Base-by-base conservation (phyloP, 2,888 invertebrate species). In the Himalopsyche tibetana region DNA sequence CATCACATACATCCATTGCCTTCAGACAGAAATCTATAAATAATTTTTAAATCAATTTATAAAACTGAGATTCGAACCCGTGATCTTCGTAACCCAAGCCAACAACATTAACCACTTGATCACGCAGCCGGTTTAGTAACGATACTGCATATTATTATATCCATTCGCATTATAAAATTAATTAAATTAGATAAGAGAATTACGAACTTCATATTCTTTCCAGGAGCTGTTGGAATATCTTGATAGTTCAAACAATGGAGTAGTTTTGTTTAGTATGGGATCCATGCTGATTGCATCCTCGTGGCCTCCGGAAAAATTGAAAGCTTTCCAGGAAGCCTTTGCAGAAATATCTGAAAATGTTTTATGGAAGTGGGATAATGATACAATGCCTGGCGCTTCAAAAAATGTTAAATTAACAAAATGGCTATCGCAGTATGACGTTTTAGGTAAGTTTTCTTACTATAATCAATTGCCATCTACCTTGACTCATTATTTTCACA, bases 351-450 rank as follows among this genome's bases (percentile, higher is more conserved):
- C 97, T 0, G 96, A 96, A 90, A 94, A 96, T 89, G 96, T 97
- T 38, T 91, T 97, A 0, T 97, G 97, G 97, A 97, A 97, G 90
- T 97, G 96, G 92, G 97, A 97, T 89, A 95, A 94, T 0, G 93
- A 94, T n/a, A 95, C 95, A 88, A 94, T 96, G 93, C 94, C 95
- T 12, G 95, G 96, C 89, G 92, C 96, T 79, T 96, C 97, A 0
- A 91, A 94, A 0, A 97, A 97, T 90, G 95, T 97, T 0, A 95
- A 95, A 90, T 92, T 96, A 0, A 95, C 95, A 17, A 94, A 94
- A 82, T 96, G 96, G 96, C 92, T 96, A 89, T 93, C 93, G 0
- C 93, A 93, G 88, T 93, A 93, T 88, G 93, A 93, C 89, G 90
- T 94, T 84, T 90, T 94, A 28, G 94, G 94, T 94, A 89, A 91